Evolutionary conservation across 2,797 vertebrate genomes (phyloP).

Genomic region (Micromesistius poutassou): DNA sequence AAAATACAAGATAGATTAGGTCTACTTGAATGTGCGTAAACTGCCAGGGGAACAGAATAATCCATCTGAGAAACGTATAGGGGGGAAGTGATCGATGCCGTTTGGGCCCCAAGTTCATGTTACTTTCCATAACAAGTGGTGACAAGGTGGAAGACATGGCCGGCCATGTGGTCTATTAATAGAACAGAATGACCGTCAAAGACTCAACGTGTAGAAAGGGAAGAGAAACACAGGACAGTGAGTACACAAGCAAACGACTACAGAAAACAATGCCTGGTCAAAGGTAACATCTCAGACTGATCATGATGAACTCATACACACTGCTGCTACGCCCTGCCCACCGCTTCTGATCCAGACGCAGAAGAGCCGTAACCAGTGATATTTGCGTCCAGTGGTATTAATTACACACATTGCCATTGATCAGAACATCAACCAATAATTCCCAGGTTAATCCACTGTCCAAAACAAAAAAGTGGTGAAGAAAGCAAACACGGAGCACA

Average conservation of each 20-base stretch:
- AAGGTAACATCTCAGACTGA: constrained; percentile 28
- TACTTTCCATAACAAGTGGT: constrained; percentile 56
- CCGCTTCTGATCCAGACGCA: constrained; percentile 23
- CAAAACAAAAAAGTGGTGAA: constrained; percentile 1
- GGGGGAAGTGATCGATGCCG: constrained; percentile 36
- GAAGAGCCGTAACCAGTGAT: constrained; percentile 41
- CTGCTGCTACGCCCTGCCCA: constrained; percentile 21
- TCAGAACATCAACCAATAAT: background rate
- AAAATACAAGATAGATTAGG: background rate
- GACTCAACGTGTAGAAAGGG: constrained; percentile 29
- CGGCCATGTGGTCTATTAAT: constrained; percentile 53
- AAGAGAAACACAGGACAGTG: constrained; percentile 39
- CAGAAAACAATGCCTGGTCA: constrained; percentile 40
- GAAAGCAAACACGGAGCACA: background rate
- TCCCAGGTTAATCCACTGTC: background rate
- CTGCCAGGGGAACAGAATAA: constrained; percentile 12
- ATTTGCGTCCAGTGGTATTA: constrained; percentile 28
- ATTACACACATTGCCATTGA: background rate
- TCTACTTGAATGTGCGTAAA: constrained; percentile 28
- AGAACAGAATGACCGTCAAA: constrained; percentile 44
- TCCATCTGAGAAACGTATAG: constrained; percentile 19
- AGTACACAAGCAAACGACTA: constrained; percentile 23
- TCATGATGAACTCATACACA: constrained; percentile 16
- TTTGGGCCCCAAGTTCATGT: constrained; percentile 56
- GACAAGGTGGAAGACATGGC: constrained; percentile 41